Evolutionary conservation across 2,797 vertebrate species (phyloP), one percentile per base, ranked within the genome.

Genomic region (Gouania willdenowi): DNA sequence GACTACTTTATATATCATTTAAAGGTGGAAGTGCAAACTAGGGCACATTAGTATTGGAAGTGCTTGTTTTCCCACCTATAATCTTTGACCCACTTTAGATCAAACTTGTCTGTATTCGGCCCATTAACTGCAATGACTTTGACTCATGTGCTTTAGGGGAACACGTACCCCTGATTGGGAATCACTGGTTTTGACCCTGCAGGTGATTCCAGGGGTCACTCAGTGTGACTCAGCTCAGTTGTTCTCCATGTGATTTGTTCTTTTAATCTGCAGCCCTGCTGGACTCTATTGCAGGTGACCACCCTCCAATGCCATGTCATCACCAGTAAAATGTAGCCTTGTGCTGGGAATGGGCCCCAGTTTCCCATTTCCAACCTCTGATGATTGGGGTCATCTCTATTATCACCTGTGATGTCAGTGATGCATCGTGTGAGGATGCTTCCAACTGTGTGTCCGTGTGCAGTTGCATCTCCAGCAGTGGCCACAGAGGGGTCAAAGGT

Each of bases 351-450:
- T 26, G 23, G 21, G 10, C 19, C 18, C 41, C 38, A 18, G 52
- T 74, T 75, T 65, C 36, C 54, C 53, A 53, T 74, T 66, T 55
- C 32, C 57, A 53, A 24, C 22, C 51, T 42, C 54, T 65, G 55
- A 70, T 83, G 75, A 84, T 87, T 85, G 87, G 78, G 81, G 83
- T 87, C 83, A 79, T 81, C 76, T 51, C 48, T 48, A 42, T 80
- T 76, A 85, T 80, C 39, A 41, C 77, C 48, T 26, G 71, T n/a
- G 16, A 41, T 71, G 78, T 71, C 69, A 43, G 46, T 55, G 63
- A 81, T 79, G 22, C 58, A 84, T 78, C 3, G 7, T 25, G 5
- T 48, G 50, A 51, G 47, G 52, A 55, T 37, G 41, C 47, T 20
- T 46, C 15, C 4, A 31, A 35, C 42, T 47, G 25, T 35, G 41